Evolutionary conservation across 1,140 invertebrate genomes (phyloP).

Genomic region (Drosophila guanche): DNA sequence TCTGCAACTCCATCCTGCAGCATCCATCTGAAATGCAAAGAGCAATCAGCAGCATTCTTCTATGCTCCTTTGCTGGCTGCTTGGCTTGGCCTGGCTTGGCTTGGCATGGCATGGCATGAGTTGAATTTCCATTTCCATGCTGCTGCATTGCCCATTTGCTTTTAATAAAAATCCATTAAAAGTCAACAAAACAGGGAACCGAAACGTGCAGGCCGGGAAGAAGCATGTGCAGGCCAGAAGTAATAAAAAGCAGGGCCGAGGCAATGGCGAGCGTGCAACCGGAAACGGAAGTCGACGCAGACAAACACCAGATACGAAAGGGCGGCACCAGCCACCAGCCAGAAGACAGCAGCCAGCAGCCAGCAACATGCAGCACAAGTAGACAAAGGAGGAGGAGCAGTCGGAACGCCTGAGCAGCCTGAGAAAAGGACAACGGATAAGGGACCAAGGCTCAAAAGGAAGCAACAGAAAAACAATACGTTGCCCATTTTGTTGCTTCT

Average conservation of each 20-base stretch:
- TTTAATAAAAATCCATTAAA: slow-evolving; percentile 62
- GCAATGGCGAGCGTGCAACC: slow-evolving; percentile 67
- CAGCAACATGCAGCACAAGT: too few relatives aligned
- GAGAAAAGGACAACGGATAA: slow-evolving; percentile 10
- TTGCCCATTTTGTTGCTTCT: slow-evolving; percentile 24
- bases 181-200: slow-evolving; percentile 29
- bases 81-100: too few relatives aligned
- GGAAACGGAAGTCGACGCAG: slow-evolving; percentile 73
- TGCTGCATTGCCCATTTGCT: slow-evolving; percentile 50
- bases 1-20: background rate
- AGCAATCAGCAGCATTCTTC: slow-evolving; percentile 10
- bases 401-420: slow-evolving; percentile 3
- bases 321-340: slow-evolving; percentile 57
- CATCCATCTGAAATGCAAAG: too few relatives aligned
- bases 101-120: background rate
- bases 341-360: too few relatives aligned
- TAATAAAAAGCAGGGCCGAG: slow-evolving; percentile 56
- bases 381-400: slow-evolving; percentile 12
- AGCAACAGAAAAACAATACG: slow-evolving; percentile 27
- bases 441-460: slow-evolving; percentile 39
- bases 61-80: slow-evolving; percentile 7
- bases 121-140: slow-evolving; percentile 36
- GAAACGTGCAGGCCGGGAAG: slow-evolving; percentile 13
- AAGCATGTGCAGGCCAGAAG: slow-evolving; percentile 49
- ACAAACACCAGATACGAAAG: slow-evolving; percentile 64